Conservation (phyloP, 2,888 invertebrate genomes). For the Leptodirus hochenwartii region DNA sequence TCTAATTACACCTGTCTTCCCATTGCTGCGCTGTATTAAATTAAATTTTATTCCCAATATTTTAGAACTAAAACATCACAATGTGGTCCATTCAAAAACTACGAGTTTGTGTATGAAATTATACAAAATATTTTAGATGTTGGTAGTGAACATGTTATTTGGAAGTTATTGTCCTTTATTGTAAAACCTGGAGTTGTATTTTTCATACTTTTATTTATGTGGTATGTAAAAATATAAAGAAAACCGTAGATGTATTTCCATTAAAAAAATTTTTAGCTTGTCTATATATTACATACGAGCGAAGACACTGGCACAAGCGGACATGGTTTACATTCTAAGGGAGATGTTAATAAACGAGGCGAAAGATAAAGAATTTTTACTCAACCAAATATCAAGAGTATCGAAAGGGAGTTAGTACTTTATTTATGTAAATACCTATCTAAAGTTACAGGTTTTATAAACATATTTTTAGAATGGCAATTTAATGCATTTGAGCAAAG, state of each 20-base stretch:
- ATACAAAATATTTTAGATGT: slow-evolving; percentile 35
- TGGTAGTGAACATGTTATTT: slow-evolving; percentile 27
- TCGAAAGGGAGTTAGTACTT: slow-evolving; percentile 33
- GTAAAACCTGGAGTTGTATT: slow-evolving; percentile 42
- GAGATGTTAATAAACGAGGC: slow-evolving; percentile 47
- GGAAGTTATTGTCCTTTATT: slow-evolving; percentile 29
- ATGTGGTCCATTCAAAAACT: slow-evolving; percentile 46
- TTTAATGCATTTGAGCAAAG: no score
- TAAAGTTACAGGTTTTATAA: no score
- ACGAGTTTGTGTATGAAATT: slow-evolving; percentile 35
- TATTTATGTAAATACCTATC: no score
- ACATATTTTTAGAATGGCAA: no score
- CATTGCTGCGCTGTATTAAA: no score
- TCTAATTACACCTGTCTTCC: no score
- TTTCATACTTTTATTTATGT: slow-evolving; percentile 37
- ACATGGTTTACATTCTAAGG: slow-evolving; percentile 39
- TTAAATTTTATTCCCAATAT: no score
- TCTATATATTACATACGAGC: slow-evolving; percentile 44
- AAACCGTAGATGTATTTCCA: slow-evolving; percentile 6
- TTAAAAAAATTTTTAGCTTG: slow-evolving; percentile 28
- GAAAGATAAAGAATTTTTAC: slow-evolving; percentile 50
- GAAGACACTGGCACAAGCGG: slow-evolving; percentile 38
- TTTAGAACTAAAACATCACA: slow-evolving; percentile 33
- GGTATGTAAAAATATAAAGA: slow-evolving; percentile 26
- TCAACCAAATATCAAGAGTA: slow-evolving; percentile 39